phyloP scores from a whole-genome alignment of 2,888 invertebrate species.

The Schizotus pectinicornis region DNA sequence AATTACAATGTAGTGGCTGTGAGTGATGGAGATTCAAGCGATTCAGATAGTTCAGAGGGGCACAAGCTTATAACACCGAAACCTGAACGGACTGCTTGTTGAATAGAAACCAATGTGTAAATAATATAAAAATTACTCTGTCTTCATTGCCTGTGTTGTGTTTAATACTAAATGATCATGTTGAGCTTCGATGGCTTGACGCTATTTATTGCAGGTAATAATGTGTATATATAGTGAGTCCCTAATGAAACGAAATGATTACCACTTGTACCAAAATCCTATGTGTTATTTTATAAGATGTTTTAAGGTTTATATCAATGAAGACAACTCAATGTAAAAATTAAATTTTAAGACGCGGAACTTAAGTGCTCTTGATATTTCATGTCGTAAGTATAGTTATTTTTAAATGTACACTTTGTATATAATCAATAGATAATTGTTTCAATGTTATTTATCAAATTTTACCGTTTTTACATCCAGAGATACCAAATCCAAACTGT shows the following conservation, averaged over 20 bases:
- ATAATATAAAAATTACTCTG: constrained; percentile 38
- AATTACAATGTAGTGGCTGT: constrained; percentile 59
- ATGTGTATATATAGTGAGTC: constrained; percentile 39
- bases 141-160: constrained; percentile 53
- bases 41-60: constrained; percentile 55
- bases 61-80: constrained; percentile 50
- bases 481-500: not conserved
- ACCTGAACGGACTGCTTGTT: constrained; percentile 55
- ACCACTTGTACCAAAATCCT: constrained; percentile 56
- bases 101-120: constrained; percentile 36
- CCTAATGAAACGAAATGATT: constrained; percentile 45
- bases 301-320: constrained; percentile 48
- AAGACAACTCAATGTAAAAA: constrained; percentile 56
- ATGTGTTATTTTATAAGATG: constrained; percentile 49
- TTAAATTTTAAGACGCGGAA: constrained; percentile 57
- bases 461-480: constrained; percentile 23
- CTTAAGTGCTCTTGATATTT: constrained; percentile 61
- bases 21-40: constrained; percentile 56
- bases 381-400: constrained; percentile 59
- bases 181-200: constrained; percentile 15
- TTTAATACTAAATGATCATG: constrained; percentile 35
- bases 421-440: constrained; percentile 58
- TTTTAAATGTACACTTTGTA: constrained; percentile 61
- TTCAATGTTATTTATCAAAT: constrained; percentile 54
- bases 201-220: constrained; percentile 28